These are phyloP conservation scores for Amniataba percoides DNA, from an alignment of 2,797 vertebrate genomes.

Conservation along the genomic window DNA sequence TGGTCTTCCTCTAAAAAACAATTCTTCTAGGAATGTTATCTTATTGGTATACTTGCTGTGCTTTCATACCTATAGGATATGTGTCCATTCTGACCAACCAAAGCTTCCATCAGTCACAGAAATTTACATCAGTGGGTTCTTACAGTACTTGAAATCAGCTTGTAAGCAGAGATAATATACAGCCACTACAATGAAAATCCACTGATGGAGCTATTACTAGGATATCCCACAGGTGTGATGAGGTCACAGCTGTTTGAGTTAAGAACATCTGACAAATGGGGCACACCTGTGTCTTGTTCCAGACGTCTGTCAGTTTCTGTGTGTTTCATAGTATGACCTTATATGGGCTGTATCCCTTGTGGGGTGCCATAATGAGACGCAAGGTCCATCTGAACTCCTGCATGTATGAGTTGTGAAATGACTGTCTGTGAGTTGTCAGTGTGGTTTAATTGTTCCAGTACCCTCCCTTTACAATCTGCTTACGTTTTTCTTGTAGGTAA, in stretches of 20 bases:
- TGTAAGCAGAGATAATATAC: not conserved
- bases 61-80: not conserved
- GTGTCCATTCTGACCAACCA: not conserved
- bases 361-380: not conserved
- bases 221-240: conserved; percentile 37
- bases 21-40: not conserved
- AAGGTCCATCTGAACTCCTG: conserved; percentile 19
- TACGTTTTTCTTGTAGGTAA: conserved; percentile 36
- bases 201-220: conserved; percentile 26
- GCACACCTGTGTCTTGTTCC: conserved; percentile 62
- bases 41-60: not conserved
- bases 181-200: conserved; percentile 18
- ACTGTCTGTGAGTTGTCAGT: conserved; percentile 53
- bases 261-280: conserved; percentile 26
- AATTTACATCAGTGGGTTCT: conserved; percentile 18
- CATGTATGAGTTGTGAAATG: conserved; percentile 54
- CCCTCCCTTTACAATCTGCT: conserved; percentile 44
- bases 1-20: not conserved
- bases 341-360: conserved; percentile 39
- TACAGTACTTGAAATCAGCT: conserved; percentile 21
- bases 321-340: conserved; percentile 42
- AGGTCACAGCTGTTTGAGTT: conserved; percentile 46
- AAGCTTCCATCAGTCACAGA: conserved; percentile 13
- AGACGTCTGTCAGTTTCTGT: conserved; percentile 48
- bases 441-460: conserved; percentile 38